Percentiles rank a stretch among this genome's conserved stretches.
Conservation (phyloP, 2,113 vertebrate genomes). For the Mormyrus iriodes region DNA sequence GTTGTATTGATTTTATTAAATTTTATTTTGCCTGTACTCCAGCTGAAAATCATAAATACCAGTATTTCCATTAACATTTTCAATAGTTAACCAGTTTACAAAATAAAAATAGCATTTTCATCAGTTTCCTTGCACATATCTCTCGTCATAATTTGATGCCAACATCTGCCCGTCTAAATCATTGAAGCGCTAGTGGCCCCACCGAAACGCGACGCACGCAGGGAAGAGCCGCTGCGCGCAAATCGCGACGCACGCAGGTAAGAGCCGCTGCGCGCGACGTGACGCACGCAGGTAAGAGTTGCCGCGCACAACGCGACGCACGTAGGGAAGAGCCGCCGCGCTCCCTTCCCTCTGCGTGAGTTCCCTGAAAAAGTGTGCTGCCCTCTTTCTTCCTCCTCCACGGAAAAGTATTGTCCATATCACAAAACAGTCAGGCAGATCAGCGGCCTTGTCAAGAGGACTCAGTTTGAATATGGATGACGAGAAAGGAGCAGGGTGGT, state of each 20-base stretch:
- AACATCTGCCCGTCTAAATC: background rate
- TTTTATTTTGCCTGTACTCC: background rate
- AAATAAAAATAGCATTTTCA: background rate
- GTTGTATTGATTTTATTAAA: background rate
- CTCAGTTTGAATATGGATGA: constrained; percentile 76
- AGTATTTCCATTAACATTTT: background rate
- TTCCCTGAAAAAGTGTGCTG: constrained; percentile 55
- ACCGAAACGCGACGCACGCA: background rate
- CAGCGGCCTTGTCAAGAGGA: constrained; percentile 75
- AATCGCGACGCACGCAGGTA: background rate
- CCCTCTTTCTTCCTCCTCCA: constrained; percentile 49
- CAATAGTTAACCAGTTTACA: background rate
- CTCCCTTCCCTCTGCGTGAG: background rate
- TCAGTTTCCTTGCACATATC: background rate
- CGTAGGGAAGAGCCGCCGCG: background rate
- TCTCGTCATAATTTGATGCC: background rate
- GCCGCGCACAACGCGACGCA: background rate
- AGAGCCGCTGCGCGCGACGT: too few species aligned
- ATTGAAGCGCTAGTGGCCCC: background rate
- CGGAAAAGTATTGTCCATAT: constrained; percentile 68
- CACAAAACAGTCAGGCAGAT: constrained; percentile 76
- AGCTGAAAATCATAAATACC: background rate
- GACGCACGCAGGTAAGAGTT: background rate
- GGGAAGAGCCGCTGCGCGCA: too few species aligned
- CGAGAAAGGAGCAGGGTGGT: constrained; percentile 74